Conservation (phyloP, 2,888 invertebrate genomes). For the Ophraella communa region DNA sequence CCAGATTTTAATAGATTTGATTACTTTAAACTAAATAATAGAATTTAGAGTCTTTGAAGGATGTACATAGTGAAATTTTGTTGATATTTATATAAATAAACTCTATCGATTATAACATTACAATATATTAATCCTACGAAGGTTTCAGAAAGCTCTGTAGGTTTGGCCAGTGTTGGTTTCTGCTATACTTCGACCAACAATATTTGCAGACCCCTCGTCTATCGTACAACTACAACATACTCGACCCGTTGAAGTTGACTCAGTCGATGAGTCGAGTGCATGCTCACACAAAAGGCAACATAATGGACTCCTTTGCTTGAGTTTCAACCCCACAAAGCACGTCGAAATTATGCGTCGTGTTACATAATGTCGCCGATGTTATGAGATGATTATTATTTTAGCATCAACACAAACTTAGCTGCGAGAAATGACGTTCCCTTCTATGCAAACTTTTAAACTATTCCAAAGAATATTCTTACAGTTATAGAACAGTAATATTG, state of each 20-base stretch:
- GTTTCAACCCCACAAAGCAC: neutral
- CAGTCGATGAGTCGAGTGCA: constrained; percentile 57
- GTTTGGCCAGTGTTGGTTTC: constrained; percentile 28
- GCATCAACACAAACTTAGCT: neutral
- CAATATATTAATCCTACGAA: neutral
- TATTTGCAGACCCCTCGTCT: constrained; percentile 56
- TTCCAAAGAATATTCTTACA: no score
- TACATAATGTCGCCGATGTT: constrained; percentile 4
- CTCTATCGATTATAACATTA: no score
- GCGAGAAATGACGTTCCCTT: neutral
- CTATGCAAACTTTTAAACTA: neutral
- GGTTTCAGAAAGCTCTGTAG: neutral
- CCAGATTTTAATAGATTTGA: no score
- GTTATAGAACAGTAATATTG: no score
- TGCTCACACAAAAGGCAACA: constrained; percentile 57
- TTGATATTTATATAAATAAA: no score
- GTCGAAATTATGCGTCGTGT: constrained; percentile 9
- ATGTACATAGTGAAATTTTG: no score
- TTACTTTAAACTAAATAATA: no score
- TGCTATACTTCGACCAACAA: constrained; percentile 51
- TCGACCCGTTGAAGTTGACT: constrained; percentile 53
- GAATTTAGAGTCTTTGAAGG: no score
- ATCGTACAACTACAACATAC: neutral
- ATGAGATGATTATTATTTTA: constrained; percentile 21
- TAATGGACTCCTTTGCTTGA: constrained; percentile 41